These are phyloP conservation scores for Seriola aureovittata DNA, from an alignment of 2,113 vertebrate species.

Conservation along the genomic window DNA sequence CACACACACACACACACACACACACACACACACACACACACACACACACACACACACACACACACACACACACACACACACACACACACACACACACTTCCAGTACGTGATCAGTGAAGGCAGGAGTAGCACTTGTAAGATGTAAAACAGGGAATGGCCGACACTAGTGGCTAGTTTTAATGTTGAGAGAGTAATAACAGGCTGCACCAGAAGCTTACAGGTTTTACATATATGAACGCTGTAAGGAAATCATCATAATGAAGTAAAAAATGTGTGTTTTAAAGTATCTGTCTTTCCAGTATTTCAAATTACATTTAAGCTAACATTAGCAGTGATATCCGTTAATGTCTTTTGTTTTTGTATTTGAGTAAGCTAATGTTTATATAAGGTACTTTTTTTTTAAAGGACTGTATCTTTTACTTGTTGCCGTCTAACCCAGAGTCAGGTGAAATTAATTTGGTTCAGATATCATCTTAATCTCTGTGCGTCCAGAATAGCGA, in stretches of 20 bases:
- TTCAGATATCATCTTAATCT: neutral
- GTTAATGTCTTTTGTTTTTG: neutral
- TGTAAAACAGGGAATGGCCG: slow-evolving; percentile 25
- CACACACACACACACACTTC: slow-evolving; percentile 24
- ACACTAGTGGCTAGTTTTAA: slow-evolving; percentile 1
- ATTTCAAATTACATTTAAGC: neutral
- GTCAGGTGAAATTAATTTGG: neutral
- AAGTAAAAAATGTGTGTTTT: neutral
- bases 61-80: slow-evolving; percentile 17
- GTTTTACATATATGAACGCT: neutral
- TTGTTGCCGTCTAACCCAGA: neutral
- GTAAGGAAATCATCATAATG: neutral
- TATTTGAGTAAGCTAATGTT: neutral
- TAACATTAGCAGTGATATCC: too few species aligned
- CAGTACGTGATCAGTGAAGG: slow-evolving; percentile 30
- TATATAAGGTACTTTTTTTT: neutral
- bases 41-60: slow-evolving; percentile 16
- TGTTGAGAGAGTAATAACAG: slow-evolving; percentile 1
- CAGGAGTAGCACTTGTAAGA: slow-evolving; percentile 34
- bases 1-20: slow-evolving; percentile 10
- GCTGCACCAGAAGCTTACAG: neutral
- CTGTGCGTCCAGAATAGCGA: too few species aligned
- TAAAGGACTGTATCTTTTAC: neutral
- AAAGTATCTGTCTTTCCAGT: neutral
- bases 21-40: slow-evolving; percentile 12